Base-by-base conservation (phyloP, 1,140 invertebrate species). In the Phenacoccus solenopsis region DNA sequence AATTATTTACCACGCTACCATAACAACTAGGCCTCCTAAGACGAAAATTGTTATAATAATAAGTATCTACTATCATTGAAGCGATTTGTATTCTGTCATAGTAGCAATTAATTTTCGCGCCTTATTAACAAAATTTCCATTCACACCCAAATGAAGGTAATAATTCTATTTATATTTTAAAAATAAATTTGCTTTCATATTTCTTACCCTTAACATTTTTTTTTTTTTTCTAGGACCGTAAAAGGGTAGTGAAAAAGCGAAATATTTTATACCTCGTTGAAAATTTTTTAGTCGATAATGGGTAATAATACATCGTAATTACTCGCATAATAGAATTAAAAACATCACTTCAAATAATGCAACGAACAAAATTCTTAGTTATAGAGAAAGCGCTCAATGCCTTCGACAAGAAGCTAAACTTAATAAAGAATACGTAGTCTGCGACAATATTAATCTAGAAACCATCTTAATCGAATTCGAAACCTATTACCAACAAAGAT, bases 401-500 rank as follows among this genome's bases (percentile, higher is more conserved):
- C 75, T 75, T 93, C 38, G 78, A 79, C 16, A 79, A 79, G 93
- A 95, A 79, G 89, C 90, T 0, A 81, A 85, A 21, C 80, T 93
- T 24, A 78, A 83, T 0, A 82, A 85, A 28, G 83, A 87, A 38
- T 88, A 87, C 79, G 81, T 86, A 75, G 82, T 96, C 0, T 96
- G 94, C 79, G 94, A 97, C 74, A 96, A 96, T 74, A 86, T 96
- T 69, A 91, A 96, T 77, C 79, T 97, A 72, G 87, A 90, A 69
- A 89, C 87, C 20, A 89, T 98, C 70, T 79, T 96, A 59, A 84
- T 91, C 80, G 93, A 96, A 74, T 97, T 91, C 78, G 89, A 89
- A 73, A 88, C 88, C 68, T 96, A 91, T 81, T 94, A 93, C 78
- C 85, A 86, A 74, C 80, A 90, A 21, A 87, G 91, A 75, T 96